A percentile compares a stretch with the other conserved stretches of the same genome.
phyloP scores from a whole-genome alignment of 2,113 vertebrate species.

The Hepsetus odoe region DNA sequence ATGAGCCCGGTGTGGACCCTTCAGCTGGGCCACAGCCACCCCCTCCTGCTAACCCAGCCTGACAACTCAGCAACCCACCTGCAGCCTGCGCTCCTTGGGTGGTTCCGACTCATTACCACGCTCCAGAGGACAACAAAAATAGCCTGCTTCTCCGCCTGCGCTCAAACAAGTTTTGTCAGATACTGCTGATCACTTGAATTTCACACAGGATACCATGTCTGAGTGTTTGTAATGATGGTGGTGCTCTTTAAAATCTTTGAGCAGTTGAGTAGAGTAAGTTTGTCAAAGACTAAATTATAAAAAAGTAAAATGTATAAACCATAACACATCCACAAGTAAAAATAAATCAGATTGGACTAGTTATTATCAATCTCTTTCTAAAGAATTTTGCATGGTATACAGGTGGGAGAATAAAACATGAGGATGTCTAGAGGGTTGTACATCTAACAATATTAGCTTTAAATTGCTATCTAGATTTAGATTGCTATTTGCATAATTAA shows the following conservation, averaged over 20 bases:
- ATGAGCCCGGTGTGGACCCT: constrained; percentile 48
- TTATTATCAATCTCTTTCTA: no score
- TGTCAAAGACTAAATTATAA: no score
- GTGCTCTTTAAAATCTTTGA: neutral
- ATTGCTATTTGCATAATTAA: no score
- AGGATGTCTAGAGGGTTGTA: neutral
- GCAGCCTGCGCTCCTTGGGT: constrained; percentile 29
- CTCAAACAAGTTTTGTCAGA: constrained; percentile 30
- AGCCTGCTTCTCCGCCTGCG: constrained; percentile 25
- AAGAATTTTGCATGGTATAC: neutral
- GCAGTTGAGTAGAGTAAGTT: neutral
- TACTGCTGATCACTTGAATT: constrained; percentile 14
- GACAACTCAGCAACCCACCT: constrained; percentile 50
- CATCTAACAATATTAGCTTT: neutral
- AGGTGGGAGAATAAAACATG: neutral
- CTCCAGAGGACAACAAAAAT: constrained; percentile 47
- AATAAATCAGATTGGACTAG: no score
- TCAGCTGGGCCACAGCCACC: constrained; percentile 30
- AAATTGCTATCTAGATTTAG: no score
- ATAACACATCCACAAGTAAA: no score
- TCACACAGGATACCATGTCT: neutral
- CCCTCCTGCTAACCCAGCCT: constrained; percentile 38
- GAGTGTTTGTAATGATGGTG: neutral
- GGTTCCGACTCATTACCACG: constrained; percentile 40
- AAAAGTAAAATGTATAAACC: no score